Evolutionary conservation across 2,113 vertebrate genomes (phyloP), one percentile per base, ranked within the genome.

Genomic region (Syngnathus floridae): DNA sequence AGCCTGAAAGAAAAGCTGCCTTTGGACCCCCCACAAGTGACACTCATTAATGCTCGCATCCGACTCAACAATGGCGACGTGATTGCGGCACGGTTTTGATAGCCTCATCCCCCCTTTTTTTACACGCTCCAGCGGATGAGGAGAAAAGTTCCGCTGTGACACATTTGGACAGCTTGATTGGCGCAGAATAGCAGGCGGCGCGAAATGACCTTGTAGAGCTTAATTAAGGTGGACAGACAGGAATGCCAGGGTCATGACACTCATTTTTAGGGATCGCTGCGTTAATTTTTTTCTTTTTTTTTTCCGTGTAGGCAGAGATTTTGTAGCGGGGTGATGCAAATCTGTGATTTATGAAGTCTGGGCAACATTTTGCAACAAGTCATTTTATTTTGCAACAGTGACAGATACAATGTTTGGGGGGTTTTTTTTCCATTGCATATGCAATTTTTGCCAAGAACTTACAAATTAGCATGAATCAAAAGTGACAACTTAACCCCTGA

Each of bases 41-140:
- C 78, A 70, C 81, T 81, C 82, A 71, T 76, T 78, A 84, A 79
- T 77, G 84, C 69, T 74, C 63, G 75, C 72, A 54, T 51, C 52
- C 46, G 77, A 77, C 72, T 49, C 77, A 26, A 64, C 63, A 51
- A 64, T 38, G 36, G 82, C 22, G 46, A 37, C 37, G 21, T 81
- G 79, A 88, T 88, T 82, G 80, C 81, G 52, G 74, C 77, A 78
- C 21, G 56, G n/a, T 71, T 76, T 70, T 76, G 85, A 84, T 74
- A 74, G 78, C 76, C 71, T 77, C 71, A 38, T 78, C 75, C 40
- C 19, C 17, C 2, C 19, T 5, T 3, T 2, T 56, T 55, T 67
- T 66, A 57, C 83, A 82, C 43, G 75, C 84, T 85, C 70, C 77
- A 76, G 77, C 74, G 80, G 82, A 67, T 69, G 75, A 66, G 66